Base-by-base conservation (phyloP, 1,140 invertebrate species). In the Drosophila dunni region DNA sequence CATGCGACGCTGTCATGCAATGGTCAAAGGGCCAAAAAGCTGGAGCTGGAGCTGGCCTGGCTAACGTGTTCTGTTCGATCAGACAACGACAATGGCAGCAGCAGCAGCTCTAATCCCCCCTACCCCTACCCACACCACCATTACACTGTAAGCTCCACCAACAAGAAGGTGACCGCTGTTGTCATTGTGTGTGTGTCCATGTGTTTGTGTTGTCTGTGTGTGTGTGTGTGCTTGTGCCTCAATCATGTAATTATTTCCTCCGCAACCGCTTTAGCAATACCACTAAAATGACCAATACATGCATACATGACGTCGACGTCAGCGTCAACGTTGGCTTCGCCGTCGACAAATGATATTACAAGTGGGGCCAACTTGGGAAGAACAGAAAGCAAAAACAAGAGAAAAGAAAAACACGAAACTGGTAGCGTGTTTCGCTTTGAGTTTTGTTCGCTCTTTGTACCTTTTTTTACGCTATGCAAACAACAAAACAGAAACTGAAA, bases 171-270 rank as follows among this genome's bases (percentile, higher is more conserved):
- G 33, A 48, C 42, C 44, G 44, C 20, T 45, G 44, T 61, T 60
- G 34, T 79, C 60, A 72, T 71, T 72, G 81, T 85, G 70, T 70
- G 61, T 65, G 64, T 78, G 46, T 42, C 51, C 48, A 44, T 66
- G 48, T 79, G 45, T 71, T 78, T 85, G 70, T 70, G 61, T 65
- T 29, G 64, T 78, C 45, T 79, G 57, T 64, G 45, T 57, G 24
- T 78, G 29, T 74, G 44, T 57, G 51, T 83, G 76, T 73, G 71
- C 62, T 71, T 74, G 82, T 91, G 79, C 85, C 82, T 91, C 90
- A 86, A 91, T 91, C 90, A 91, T 91, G 82, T 91, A 91, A 91
- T 91, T 91, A 91, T 91, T 91, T 91, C 90, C 90, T 90, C 82
- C 67, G 81, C 84, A 83, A 80, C 78, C 61, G 66, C 66, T 77